phyloP scores from a whole-genome alignment of 2,113 vertebrate genomes.

The Lanius collurio region DNA sequence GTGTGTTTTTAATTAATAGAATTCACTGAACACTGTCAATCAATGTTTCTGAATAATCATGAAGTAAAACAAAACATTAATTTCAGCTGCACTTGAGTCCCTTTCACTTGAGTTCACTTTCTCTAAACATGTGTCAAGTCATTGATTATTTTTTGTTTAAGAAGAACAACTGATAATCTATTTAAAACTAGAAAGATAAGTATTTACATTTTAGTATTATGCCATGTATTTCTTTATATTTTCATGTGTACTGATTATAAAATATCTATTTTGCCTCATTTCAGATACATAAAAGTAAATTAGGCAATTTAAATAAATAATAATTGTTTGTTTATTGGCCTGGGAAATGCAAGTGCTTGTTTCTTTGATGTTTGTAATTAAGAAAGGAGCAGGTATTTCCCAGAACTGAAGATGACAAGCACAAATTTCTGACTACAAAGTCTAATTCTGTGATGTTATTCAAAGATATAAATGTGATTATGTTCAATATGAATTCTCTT shows the following conservation, averaged over 20 bases:
- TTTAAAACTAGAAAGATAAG: not conserved
- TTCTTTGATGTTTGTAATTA: not conserved
- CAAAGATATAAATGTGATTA: not conserved
- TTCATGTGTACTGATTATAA: not conserved
- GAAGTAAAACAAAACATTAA: not conserved
- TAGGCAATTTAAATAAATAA: not conserved
- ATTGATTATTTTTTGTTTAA: not conserved
- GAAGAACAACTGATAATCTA: not conserved
- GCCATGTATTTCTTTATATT: not conserved
- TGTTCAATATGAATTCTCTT: not conserved
- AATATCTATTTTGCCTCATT: not conserved
- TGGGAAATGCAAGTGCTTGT: not conserved
- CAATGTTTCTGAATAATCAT: not conserved
- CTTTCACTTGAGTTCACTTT: not conserved
- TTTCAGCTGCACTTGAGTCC: not conserved
- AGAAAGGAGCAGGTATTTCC: constrained; percentile 12
- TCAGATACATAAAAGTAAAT: not conserved
- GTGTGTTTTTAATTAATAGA: not conserved
- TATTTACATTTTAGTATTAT: not conserved
- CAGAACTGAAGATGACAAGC: not conserved
- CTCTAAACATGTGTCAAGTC: not conserved
- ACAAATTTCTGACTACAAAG: not conserved
- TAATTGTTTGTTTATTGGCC: not conserved
- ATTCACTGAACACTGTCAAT: not conserved
- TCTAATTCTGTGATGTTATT: not conserved